phyloP scores from a whole-genome alignment of 2,888 invertebrate species.

The Sinhomidia bicolor region DNA sequence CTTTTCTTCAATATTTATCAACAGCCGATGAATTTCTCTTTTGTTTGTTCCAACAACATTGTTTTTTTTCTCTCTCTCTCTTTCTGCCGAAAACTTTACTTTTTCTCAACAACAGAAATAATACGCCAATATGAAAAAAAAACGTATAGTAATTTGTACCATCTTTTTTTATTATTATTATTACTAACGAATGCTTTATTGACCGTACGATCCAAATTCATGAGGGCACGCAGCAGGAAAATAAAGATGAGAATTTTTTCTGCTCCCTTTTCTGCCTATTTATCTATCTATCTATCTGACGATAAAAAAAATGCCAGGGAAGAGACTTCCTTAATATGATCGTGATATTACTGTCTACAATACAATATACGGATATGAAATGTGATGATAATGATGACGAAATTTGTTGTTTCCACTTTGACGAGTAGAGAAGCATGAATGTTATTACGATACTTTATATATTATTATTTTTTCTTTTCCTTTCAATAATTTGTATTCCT shows the following conservation, averaged over 20 bases:
- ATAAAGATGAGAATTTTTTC: slow-evolving; percentile 83
- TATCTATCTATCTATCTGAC: neutral
- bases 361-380: slow-evolving; percentile 52
- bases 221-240: neutral
- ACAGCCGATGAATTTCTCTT: slow-evolving; percentile 2
- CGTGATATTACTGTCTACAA: neutral
- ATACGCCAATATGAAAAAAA: neutral
- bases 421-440: slow-evolving; percentile 8
- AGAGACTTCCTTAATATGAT: neutral
- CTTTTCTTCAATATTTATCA: neutral
- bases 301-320: neutral
- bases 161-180: neutral
- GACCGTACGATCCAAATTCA: slow-evolving; percentile 4
- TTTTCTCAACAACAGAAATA: neutral
- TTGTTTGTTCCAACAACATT: neutral
- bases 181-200: neutral
- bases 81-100: no score
- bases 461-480: neutral
- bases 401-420: neutral
- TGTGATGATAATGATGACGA: slow-evolving; percentile 20
- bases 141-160: neutral
- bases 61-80: slow-evolving; percentile 25
- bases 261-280: neutral
- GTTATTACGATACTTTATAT: neutral
- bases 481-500: slow-evolving; percentile 36